These are phyloP conservation scores for Tichodroma muraria DNA, from an alignment of 2,113 vertebrate species.

Conservation along the genomic window DNA sequence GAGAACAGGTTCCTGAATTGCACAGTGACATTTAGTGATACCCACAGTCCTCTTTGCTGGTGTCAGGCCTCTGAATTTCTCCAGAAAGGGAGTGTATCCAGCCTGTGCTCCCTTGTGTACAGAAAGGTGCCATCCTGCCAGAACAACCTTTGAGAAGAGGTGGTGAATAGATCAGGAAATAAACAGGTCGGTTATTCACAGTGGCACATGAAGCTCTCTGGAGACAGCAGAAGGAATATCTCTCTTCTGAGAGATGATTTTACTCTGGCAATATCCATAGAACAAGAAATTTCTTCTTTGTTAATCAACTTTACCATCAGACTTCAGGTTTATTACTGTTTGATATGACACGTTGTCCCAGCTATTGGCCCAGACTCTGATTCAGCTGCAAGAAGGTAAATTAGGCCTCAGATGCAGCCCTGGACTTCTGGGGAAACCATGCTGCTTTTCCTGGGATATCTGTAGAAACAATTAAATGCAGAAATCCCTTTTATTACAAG, in stretches of 20 bases:
- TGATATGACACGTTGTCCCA: not conserved
- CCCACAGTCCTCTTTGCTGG: not conserved
- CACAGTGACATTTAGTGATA: not conserved
- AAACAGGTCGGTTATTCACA: not conserved
- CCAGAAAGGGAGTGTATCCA: not conserved
- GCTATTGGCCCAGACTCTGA: not conserved
- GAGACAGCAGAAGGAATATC: not conserved
- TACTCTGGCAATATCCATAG: rapidly evolving
- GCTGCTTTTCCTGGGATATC: not conserved
- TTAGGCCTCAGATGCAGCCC: not conserved
- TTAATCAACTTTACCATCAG: not conserved
- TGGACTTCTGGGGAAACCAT: not conserved
- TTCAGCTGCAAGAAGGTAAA: not conserved
- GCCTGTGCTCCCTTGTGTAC: not conserved
- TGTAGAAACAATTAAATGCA: not conserved
- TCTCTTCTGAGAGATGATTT: not conserved
- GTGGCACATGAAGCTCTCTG: not conserved
- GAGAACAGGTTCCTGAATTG: not conserved
- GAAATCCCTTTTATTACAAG: not conserved
- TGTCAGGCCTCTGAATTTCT: not conserved
- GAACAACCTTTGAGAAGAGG: not conserved
- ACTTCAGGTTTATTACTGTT: not conserved
- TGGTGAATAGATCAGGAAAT: not conserved
- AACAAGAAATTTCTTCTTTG: not conserved
- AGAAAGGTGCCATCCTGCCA: not conserved